Conservation (phyloP, 2,113 vertebrate genomes). For the Platichthys flesus region DNA sequence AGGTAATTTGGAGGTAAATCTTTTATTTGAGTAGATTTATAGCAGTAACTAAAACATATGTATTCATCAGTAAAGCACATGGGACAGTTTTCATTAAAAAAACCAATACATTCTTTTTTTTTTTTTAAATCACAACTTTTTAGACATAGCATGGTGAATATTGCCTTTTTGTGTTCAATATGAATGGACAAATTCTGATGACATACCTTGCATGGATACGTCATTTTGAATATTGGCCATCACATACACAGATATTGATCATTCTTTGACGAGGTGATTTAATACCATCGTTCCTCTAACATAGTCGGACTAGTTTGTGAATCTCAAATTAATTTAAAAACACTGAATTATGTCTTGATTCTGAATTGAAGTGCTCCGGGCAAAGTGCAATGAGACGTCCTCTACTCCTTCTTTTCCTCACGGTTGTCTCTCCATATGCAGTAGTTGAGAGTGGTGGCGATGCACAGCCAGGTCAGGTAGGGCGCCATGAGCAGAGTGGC, state of each 20-base stretch:
- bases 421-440: conserved; percentile 91
- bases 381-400: background rate
- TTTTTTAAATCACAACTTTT: background rate
- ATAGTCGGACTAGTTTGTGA: background rate
- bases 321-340: background rate
- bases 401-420: conserved; percentile 69
- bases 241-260: background rate
- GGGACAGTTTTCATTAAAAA: background rate
- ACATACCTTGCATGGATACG: too few species aligned
- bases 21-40: background rate
- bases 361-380: background rate
- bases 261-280: background rate
- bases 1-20: background rate
- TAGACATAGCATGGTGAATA: background rate
- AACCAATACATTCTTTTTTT: too few species aligned
- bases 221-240: too few species aligned
- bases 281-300: background rate
- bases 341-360: background rate
- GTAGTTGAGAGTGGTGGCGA: conserved; percentile 86
- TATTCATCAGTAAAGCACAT: background rate
- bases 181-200: background rate
- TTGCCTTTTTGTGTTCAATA: background rate
- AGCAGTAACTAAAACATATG: background rate
- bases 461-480: conserved; percentile 90
- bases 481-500: conserved; percentile 88